Evolutionary conservation across 2,888 invertebrate species (phyloP).

Genomic region (Athalia cordata): DNA sequence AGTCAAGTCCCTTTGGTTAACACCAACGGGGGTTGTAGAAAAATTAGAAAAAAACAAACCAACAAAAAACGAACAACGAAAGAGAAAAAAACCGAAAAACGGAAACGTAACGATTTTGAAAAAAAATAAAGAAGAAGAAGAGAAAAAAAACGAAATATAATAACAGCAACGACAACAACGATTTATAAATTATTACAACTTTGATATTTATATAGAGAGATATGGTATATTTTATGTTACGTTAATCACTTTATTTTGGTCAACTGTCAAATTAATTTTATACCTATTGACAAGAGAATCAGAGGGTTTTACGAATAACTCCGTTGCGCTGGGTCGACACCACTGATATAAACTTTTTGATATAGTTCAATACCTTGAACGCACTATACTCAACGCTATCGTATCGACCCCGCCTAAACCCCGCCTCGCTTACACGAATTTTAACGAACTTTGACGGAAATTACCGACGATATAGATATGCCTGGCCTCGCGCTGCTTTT

Average conservation of each 20-base stretch:
- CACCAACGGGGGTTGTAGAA: too few relatives aligned
- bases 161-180: too few relatives aligned
- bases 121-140: too few relatives aligned
- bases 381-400: constrained; percentile 37
- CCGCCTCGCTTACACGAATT: constrained; percentile 64
- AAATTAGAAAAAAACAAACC: too few relatives aligned
- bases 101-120: too few relatives aligned
- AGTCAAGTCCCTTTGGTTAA: not conserved
- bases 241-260: not conserved
- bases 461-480: not conserved
- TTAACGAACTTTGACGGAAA: constrained; percentile 56
- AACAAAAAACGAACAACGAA: too few relatives aligned
- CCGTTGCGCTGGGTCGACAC: constrained; percentile 33
- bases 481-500: constrained; percentile 15
- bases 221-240: not conserved
- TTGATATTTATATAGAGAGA: not conserved
- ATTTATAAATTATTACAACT: not conserved
- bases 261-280: constrained; percentile 15
- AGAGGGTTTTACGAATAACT: not conserved
- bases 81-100: too few relatives aligned
- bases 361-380: constrained; percentile 27
- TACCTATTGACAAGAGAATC: not conserved
- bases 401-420: constrained; percentile 71
- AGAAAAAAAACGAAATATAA: too few relatives aligned
- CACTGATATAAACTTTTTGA: constrained; percentile 44